Evolutionary conservation across 2,888 invertebrate genomes (phyloP), one percentile per base, ranked within the genome.

Genomic region (Macrophya alboannulata): DNA sequence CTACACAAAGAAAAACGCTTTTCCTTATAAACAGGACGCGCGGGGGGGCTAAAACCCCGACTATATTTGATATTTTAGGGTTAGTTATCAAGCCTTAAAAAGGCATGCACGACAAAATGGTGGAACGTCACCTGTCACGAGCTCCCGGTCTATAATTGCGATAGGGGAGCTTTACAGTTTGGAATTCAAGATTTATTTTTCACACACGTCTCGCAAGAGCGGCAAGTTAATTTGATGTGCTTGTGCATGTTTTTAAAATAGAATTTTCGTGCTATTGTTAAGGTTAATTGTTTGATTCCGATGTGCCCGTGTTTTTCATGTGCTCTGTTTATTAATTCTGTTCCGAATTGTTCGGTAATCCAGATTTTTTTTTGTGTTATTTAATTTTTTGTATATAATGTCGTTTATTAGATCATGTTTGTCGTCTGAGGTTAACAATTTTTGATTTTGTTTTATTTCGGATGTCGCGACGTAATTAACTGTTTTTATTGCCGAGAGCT

Each of bases 371-470:
- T 76, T 21, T 68, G 25, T 85, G 55, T 84, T 84, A 21, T 79
- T 83, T 84, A 86, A 59, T 17, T 40, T 84, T 84, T 79, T 85
- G 55, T 65, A 86, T 48, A 40, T 85, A 62, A 86, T 86, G 45
- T 85, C 45, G 65, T 76, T 82, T 72, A 71, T 71, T 71, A 37
- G 85, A 9, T 82, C 84, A 15, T 21, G 12, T 25, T 86, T 74
- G 15, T 84, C 12, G 21, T 86, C 74, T 79, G 48, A 40, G 31
- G 59, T 45, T 65, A 74, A 72, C 40, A 25, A 55, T 68, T 37
- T 85, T 85, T 85, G 86, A 51, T 86, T 72, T 15, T 82, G 40
- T 55, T 55, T 82, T 85, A 86, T 85, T 25, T 86, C 85, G n/a
- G 72, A 51, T 62, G 83, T 55, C 72, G 43, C 40, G 55, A 82